Evolutionary conservation across 2,113 vertebrate species (phyloP).

Genomic region (Anoura caudifer): DNA sequence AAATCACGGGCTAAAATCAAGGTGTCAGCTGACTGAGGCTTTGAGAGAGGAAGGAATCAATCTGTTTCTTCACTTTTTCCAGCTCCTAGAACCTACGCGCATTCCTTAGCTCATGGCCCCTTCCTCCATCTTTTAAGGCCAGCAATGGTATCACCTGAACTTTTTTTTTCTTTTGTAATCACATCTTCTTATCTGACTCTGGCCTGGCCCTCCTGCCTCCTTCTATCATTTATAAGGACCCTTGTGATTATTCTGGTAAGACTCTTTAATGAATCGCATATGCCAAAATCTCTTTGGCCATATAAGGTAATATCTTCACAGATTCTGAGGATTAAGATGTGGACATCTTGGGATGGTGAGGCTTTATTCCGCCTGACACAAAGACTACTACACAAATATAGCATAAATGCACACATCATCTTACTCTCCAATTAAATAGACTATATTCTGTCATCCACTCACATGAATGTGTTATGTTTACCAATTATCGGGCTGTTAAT

Average conservation of each 20-base stretch:
- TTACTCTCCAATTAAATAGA: background rate
- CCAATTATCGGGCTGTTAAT: slow-evolving; percentile 40
- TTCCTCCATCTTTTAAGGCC: background rate
- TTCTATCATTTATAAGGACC: background rate
- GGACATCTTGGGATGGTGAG: too few relatives aligned
- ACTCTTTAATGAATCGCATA: background rate
- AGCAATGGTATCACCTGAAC: background rate
- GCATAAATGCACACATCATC: background rate
- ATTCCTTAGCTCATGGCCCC: background rate
- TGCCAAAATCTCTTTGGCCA: background rate
- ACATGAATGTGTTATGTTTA: slow-evolving; percentile 41
- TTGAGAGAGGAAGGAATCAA: too few relatives aligned
- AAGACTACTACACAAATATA: background rate
- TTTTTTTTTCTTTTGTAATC: background rate
- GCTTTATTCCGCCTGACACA: background rate
- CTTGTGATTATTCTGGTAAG: background rate
- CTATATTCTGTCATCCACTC: background rate
- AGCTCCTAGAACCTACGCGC: background rate
- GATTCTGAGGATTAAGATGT: background rate
- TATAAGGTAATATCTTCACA: background rate
- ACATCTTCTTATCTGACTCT: background rate
- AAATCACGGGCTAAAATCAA: background rate
- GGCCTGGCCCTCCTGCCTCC: background rate
- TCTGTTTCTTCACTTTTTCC: background rate
- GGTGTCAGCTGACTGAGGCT: background rate